These are phyloP conservation scores for Arctopsyche grandis DNA, from an alignment of 1,140 invertebrate species.

Conservation along the genomic window DNA sequence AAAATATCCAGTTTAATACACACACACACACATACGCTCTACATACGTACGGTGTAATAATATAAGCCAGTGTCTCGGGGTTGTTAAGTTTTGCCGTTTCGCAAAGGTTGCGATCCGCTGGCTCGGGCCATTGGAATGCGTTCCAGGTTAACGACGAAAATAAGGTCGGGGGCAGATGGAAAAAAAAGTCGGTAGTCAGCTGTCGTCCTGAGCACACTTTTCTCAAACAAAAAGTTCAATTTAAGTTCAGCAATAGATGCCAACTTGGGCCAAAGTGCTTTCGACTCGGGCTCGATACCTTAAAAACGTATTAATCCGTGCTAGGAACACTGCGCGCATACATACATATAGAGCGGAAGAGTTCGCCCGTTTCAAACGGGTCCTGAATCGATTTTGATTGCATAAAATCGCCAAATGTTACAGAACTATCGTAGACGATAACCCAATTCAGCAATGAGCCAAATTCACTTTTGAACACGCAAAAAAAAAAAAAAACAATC, in stretches of 20 bases:
- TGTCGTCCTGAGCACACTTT: constrained; percentile 37
- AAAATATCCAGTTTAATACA: constrained; percentile 25
- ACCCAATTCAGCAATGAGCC: no score
- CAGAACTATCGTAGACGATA: no score
- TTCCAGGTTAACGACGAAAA: not conserved
- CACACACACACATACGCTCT: not conserved
- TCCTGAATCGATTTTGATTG: no score
- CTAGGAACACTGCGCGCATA: constrained; percentile 1
- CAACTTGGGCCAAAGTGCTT: constrained; percentile 46
- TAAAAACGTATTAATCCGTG: constrained; percentile 36
- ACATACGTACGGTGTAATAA: not conserved
- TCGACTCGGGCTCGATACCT: constrained; percentile 18
- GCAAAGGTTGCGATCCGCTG: not conserved
- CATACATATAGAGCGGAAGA: no score
- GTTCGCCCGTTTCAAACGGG: no score
- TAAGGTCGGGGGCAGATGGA: not conserved
- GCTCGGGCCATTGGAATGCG: not conserved
- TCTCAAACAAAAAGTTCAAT: constrained; percentile 49
- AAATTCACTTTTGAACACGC: no score
- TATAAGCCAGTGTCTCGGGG: not conserved
- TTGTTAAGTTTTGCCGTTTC: not conserved
- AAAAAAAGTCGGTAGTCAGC: constrained; percentile 26
- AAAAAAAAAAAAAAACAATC: no score
- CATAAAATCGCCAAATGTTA: no score
- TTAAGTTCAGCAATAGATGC: constrained; percentile 53